A percentile compares a stretch with the other conserved stretches of the same genome.
Evolutionary conservation across 1,140 invertebrate genomes (phyloP).

Genomic region (Oryctes rhinoceros): DNA sequence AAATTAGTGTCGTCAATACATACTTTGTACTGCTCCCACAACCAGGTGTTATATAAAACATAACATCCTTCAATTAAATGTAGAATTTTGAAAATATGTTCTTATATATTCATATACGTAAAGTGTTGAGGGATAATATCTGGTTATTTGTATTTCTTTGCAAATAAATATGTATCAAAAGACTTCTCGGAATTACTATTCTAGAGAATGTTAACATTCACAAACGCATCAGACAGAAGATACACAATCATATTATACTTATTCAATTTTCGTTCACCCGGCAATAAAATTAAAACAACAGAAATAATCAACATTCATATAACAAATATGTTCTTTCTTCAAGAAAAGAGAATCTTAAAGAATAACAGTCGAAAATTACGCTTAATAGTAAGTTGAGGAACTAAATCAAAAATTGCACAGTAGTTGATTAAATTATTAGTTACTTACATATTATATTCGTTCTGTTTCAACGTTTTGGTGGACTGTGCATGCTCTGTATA

Average conservation of each 20-base stretch:
- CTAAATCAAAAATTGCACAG: not conserved
- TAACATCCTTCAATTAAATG: not conserved
- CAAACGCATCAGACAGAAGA: not conserved
- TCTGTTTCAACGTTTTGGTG: too few species aligned
- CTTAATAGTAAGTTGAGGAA: conserved; percentile 5
- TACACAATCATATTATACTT: not conserved
- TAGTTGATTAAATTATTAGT: not conserved
- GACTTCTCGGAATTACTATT: not conserved
- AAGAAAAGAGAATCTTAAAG: not conserved
- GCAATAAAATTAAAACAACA: not conserved
- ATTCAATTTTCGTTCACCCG: not conserved
- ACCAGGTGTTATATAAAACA: not conserved
- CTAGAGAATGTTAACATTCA: not conserved
- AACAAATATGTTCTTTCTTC: conserved; percentile 17
- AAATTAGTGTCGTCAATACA: too few species aligned
- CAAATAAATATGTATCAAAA: not conserved
- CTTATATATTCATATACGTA: not conserved
- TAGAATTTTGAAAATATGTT: not conserved
- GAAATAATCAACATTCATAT: not conserved
- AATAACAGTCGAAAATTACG: conserved; percentile 15
- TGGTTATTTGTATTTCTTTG: not conserved
- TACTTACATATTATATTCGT: not conserved
- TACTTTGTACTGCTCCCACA: not conserved
- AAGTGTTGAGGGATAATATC: not conserved
- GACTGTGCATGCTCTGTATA: too few species aligned